Evolutionary conservation across 1,140 invertebrate species (phyloP).

Genomic region (Trachelipus rathkii): DNA sequence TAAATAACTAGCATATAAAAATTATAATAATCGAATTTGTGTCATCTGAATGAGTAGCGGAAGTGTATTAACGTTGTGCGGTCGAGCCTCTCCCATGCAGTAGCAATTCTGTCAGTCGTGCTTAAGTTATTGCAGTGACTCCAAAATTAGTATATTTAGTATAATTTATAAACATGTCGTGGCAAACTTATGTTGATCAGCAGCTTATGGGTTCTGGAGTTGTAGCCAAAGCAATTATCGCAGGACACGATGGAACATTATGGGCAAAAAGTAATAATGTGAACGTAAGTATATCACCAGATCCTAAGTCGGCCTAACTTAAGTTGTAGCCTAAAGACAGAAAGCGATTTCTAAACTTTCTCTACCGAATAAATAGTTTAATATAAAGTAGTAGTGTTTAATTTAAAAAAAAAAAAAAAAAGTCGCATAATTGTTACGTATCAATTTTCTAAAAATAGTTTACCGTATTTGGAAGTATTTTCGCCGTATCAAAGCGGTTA

Average conservation of each 20-base stretch:
- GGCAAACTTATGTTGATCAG: conserved; percentile 97
- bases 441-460: too few species aligned
- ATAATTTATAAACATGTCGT: conserved; percentile 66
- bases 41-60: conserved; percentile 4
- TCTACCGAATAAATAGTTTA: not conserved
- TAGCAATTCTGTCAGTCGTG: conserved; percentile 11
- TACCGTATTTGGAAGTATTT: too few species aligned
- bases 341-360: conserved; percentile 25
- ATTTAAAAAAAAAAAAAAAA: too few species aligned
- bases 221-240: conserved; percentile 88
- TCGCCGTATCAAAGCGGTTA: too few species aligned
- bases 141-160: not conserved
- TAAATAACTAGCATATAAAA: not conserved
- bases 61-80: conserved; percentile 9
- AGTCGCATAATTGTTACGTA: too few species aligned
- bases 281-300: conserved; percentile 63
- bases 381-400: not conserved
- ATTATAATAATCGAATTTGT: not conserved
- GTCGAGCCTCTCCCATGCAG: conserved; percentile 9
- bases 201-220: conserved; percentile 89
- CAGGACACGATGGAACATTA: conserved; percentile 88
- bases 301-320: conserved; percentile 20
- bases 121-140: not conserved
- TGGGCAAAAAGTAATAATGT: conserved; percentile 92
- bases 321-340: not conserved